phyloP scores from a whole-genome alignment of 2,113 vertebrate genomes.

The Clarias gariepinus region DNA sequence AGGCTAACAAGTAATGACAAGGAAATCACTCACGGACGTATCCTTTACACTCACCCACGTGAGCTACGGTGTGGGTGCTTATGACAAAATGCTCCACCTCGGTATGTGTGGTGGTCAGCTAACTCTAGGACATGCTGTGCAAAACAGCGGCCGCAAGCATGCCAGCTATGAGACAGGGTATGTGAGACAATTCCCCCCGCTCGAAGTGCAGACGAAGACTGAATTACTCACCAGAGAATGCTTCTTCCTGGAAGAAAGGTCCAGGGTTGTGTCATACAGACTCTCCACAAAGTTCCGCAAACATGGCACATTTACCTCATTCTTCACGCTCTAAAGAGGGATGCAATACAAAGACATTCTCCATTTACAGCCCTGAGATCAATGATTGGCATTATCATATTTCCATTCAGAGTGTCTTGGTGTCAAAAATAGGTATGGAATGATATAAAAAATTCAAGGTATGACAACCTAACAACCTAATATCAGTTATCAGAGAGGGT shows the following conservation, averaged over 20 bases:
- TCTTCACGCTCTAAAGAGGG: conserved; percentile 90
- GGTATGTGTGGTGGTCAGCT: not conserved
- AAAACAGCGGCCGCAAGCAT: conserved; percentile 24
- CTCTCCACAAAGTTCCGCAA: conserved; percentile 97
- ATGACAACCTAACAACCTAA: not conserved
- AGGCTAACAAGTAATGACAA: conserved; percentile 57
- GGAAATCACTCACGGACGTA: conserved; percentile 37
- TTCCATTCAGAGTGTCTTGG: not conserved
- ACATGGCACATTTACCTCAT: conserved; percentile 99
- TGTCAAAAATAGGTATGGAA: not conserved
- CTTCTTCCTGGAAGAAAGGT: conserved; percentile 96
- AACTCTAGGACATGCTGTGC: not conserved
- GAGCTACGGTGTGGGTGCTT: conserved; percentile 20
- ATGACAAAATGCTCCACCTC: not conserved
- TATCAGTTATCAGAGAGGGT: not conserved
- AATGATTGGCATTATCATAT: not conserved
- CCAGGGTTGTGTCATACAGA: conserved; percentile 93
- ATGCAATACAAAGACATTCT: conserved; percentile 23
- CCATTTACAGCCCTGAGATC: conserved; percentile 3
- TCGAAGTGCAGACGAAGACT: conserved; percentile 32
- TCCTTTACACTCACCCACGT: conserved; percentile 25
- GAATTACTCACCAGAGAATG: conserved; percentile 90
- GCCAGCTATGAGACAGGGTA: conserved; percentile 13
- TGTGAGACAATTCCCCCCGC: not conserved
- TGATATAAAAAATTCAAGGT: conserved; percentile 9